Evolutionary conservation across 2,888 invertebrate genomes (phyloP).

Genomic region (Physocephala rufipes): DNA sequence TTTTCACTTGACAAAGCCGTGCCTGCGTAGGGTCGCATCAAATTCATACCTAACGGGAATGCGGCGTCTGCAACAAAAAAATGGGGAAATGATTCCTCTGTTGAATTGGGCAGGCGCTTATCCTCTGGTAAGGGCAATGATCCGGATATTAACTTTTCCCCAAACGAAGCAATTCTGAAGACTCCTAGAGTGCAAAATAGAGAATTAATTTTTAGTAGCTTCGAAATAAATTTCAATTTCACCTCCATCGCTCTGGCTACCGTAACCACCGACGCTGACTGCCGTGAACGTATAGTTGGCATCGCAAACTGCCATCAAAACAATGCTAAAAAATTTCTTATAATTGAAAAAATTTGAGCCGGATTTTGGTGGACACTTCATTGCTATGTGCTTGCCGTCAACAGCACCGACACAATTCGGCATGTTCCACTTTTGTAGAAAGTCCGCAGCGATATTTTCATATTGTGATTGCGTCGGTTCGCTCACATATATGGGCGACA

Average conservation of each 20-base stretch:
- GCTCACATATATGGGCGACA: conserved; percentile 2
- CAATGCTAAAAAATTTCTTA: conserved; percentile 53
- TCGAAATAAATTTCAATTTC: not conserved
- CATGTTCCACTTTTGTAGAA: no score
- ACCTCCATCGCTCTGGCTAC: conserved; percentile 12
- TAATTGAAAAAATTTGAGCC: conserved; percentile 52
- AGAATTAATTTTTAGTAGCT: not conserved
- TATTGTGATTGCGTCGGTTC: not conserved
- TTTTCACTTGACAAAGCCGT: not conserved
- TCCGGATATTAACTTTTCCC: conserved; percentile 11
- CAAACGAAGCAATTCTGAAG: conserved; percentile 4
- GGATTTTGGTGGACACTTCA: conserved; percentile 19
- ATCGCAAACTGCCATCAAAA: conserved; percentile 39
- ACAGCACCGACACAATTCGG: not conserved
- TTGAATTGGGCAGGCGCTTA: conserved; percentile 15
- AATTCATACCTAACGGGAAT: conserved; percentile 26
- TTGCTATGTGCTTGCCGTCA: conserved; percentile 10
- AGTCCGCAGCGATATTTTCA: no score
- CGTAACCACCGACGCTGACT: not conserved
- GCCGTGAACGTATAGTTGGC: not conserved
- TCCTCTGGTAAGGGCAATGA: conserved; percentile 31
- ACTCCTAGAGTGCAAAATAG: not conserved
- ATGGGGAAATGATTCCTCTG: conserved; percentile 16
- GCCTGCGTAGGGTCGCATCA: conserved; percentile 29
- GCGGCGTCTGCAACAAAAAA: conserved; percentile 28